Percentiles rank a stretch among this genome's conserved stretches.
Conservation (phyloP, 2,888 invertebrate genomes). For the Dexiosoma caninum region DNA sequence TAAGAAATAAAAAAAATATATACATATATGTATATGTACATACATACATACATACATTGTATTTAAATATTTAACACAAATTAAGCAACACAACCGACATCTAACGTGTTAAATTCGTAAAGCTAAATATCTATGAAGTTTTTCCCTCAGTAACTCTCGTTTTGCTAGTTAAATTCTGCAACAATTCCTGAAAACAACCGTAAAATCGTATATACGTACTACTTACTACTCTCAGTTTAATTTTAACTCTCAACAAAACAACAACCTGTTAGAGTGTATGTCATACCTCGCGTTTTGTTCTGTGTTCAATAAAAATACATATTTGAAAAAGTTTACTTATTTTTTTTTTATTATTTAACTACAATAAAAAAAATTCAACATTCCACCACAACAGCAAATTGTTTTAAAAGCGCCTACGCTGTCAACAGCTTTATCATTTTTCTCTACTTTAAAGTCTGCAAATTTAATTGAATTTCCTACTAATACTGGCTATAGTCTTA, state of each 20-base stretch:
- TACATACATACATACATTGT: background rate
- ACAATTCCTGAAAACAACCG: slow-evolving; percentile 10
- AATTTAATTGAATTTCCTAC: slow-evolving; percentile 28
- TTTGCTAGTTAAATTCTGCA: background rate
- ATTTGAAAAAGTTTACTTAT: background rate
- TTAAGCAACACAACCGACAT: background rate
- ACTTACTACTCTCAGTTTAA: slow-evolving; percentile 18
- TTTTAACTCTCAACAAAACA: slow-evolving; percentile 31
- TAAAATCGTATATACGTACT: background rate
- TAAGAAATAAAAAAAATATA: background rate
- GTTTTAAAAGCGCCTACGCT: slow-evolving; percentile 58
- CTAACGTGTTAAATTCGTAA: slow-evolving; percentile 19
- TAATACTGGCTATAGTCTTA: background rate
- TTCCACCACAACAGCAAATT: slow-evolving; percentile 73
- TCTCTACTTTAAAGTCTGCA: slow-evolving; percentile 47
- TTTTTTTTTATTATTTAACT: slow-evolving; percentile 17
- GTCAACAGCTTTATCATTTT: slow-evolving; percentile 33
- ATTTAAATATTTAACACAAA: background rate
- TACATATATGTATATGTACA: background rate
- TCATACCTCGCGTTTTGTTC: background rate
- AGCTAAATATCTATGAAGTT: background rate
- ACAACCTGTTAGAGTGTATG: slow-evolving; percentile 61
- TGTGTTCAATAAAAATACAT: background rate
- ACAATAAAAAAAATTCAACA: slow-evolving; percentile 68
- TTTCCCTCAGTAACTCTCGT: background rate